Percentiles rank a stretch among this genome's conserved stretches.
phyloP scores from a whole-genome alignment of 2,888 invertebrate genomes.

The Latrodectus elegans region DNA sequence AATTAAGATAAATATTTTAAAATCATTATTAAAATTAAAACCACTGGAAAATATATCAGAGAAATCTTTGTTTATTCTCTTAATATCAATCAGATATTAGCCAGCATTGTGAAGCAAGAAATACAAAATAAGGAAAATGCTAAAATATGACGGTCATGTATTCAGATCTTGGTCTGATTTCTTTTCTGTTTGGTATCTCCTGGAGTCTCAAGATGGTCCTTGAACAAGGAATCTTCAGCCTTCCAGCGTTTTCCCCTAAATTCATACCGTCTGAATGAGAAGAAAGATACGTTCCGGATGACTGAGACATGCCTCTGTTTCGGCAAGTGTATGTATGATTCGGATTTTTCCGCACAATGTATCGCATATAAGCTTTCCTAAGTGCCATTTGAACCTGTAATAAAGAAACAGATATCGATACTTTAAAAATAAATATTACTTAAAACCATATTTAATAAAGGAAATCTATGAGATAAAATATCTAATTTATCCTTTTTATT shows the following conservation, averaged over 20 bases:
- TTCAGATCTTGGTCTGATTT: slow-evolving; percentile 10
- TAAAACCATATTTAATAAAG: too few relatives aligned
- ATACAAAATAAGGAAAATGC: not conserved
- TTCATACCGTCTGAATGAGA: slow-evolving; percentile 55
- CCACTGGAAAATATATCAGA: too few relatives aligned
- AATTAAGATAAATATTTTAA: too few relatives aligned
- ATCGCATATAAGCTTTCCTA: slow-evolving; percentile 69
- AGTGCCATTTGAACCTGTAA: slow-evolving; percentile 69
- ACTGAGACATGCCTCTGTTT: slow-evolving; percentile 52
- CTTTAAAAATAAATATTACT: too few relatives aligned
- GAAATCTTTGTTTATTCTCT: too few relatives aligned
- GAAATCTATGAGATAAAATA: too few relatives aligned
- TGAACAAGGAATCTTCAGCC: slow-evolving; percentile 15
- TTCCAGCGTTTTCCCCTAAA: not conserved
- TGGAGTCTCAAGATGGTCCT: slow-evolving; percentile 28
- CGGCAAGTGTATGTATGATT: slow-evolving; percentile 63
- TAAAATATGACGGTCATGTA: slow-evolving; percentile 51
- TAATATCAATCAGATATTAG: too few relatives aligned
- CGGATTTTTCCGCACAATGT: slow-evolving; percentile 65
- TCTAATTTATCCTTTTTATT: too few relatives aligned
- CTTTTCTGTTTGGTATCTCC: slow-evolving; percentile 7
- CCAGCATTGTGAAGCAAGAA: too few relatives aligned
- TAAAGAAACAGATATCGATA: not conserved
- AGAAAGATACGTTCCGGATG: slow-evolving; percentile 63
- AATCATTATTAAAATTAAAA: too few relatives aligned